phyloP scores from a whole-genome alignment of 1,140 invertebrate genomes.

The Drosophila lini region DNA sequence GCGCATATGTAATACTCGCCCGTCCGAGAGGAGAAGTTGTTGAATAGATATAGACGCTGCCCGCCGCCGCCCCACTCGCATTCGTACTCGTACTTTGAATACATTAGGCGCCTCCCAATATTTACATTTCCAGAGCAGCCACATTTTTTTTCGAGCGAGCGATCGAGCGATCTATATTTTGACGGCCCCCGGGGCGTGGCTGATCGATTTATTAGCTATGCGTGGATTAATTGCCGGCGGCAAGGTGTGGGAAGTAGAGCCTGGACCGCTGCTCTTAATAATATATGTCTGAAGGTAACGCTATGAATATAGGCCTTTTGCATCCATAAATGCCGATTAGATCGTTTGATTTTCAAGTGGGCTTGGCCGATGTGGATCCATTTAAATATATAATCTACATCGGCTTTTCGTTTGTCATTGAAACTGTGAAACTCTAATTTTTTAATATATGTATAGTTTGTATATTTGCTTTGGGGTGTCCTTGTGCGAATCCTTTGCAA shows the following conservation, averaged over 20 bases:
- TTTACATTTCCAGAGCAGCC: constrained; percentile 54
- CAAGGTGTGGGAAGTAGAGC: constrained; percentile 32
- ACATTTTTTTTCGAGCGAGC: constrained; percentile 45
- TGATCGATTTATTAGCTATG: constrained; percentile 38
- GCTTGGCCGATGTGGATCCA: constrained; percentile 20
- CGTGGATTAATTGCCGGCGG: constrained; percentile 45
- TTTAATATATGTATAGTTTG: constrained; percentile 6
- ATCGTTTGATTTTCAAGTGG: constrained; percentile 29
- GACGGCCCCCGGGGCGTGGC: constrained; percentile 42
- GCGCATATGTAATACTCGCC: constrained; percentile 49
- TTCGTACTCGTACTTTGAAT: constrained; percentile 73
- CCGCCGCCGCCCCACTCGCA: constrained; percentile 17
- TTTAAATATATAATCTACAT: constrained; percentile 26
- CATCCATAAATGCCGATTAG: constrained; percentile 26
- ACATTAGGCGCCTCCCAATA: constrained; percentile 54
- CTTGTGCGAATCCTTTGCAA: background rate
- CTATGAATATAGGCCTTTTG: constrained; percentile 49
- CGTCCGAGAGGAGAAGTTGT: constrained; percentile 23
- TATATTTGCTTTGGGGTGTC: too few relatives aligned
- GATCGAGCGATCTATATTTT: constrained; percentile 26
- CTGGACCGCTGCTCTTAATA: constrained; percentile 37
- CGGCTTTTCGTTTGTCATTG: constrained; percentile 8
- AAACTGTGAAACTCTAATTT: constrained; percentile 1
- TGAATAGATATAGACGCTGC: constrained; percentile 12
- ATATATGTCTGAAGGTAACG: constrained; percentile 45